Percentiles rank a stretch among this genome's conserved stretches.
phyloP scores from a whole-genome alignment of 1,140 invertebrate genomes.

The Stenopsyche tienmushanensis region DNA sequence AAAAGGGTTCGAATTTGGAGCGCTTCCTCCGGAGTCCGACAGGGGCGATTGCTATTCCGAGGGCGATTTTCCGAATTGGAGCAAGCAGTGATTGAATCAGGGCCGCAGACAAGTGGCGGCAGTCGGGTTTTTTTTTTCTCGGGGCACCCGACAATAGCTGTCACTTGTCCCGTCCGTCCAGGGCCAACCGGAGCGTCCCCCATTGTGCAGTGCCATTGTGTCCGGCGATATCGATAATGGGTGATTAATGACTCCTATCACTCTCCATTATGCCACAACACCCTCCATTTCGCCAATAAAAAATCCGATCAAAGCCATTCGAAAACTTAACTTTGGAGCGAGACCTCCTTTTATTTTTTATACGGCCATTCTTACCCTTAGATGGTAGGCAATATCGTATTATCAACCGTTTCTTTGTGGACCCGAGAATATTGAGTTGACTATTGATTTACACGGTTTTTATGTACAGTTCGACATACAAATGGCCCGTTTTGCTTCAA shows the following conservation, averaged over 20 bases:
- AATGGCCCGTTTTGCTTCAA: no score
- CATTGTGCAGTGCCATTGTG: conserved; percentile 12
- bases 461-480: no score
- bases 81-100: background rate
- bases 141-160: conserved; percentile 5
- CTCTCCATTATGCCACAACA: conserved; percentile 24
- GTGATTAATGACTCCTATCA: conserved; percentile 26
- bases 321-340: conserved; percentile 10
- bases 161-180: conserved; percentile 1
- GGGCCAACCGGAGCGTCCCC: background rate
- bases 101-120: background rate
- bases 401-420: background rate
- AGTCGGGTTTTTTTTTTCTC: background rate
- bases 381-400: background rate
- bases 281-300: conserved; percentile 14
- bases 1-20: no score
- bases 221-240: conserved; percentile 19
- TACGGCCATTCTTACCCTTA: background rate
- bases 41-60: background rate
- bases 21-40: no score
- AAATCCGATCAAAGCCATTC: conserved; percentile 19
- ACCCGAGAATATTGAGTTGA: no score
- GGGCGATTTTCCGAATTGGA: background rate
- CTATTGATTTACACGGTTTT: no score
- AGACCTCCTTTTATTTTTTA: background rate